These are phyloP conservation scores for Astyanax mexicanus DNA, from an alignment of 2,797 vertebrate species.

Conservation along the genomic window DNA sequence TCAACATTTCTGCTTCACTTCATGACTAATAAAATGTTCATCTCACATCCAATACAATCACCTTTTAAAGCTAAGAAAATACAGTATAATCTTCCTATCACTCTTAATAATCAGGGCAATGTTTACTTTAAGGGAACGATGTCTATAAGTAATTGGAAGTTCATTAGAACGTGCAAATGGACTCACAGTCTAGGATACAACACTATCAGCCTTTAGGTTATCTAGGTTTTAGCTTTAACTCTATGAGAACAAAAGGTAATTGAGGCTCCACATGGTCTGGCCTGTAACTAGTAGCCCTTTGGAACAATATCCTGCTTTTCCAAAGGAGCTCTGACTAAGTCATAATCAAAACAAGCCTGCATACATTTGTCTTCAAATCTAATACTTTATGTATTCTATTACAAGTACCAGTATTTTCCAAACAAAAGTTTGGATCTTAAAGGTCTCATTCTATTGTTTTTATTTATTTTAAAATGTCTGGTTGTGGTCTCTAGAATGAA, in stretches of 20 bases:
- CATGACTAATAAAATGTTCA: slow-evolving; percentile 18
- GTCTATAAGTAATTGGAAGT: slow-evolving; percentile 32
- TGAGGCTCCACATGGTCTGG: slow-evolving; percentile 6
- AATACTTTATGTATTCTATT: not conserved
- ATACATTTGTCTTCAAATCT: not conserved
- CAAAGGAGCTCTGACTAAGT: not conserved
- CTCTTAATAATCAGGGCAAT: slow-evolving; percentile 28
- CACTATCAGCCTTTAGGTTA: slow-evolving; percentile 39
- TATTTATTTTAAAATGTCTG: too few relatives aligned
- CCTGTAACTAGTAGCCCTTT: not conserved
- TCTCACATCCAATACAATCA: slow-evolving; percentile 23
- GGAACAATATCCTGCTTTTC: slow-evolving; percentile 7
- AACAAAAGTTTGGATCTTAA: too few relatives aligned
- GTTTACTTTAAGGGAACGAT: slow-evolving; percentile 57
- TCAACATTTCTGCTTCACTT: not conserved
- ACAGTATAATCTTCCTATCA: slow-evolving; percentile 37
- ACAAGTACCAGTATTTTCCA: not conserved
- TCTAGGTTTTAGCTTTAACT: slow-evolving; percentile 20
- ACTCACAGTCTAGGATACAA: slow-evolving; percentile 39
- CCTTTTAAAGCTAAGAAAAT: slow-evolving; percentile 26
- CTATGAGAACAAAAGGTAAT: slow-evolving; percentile 28
- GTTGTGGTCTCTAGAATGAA: too few relatives aligned
- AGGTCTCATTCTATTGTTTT: too few relatives aligned
- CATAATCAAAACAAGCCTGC: not conserved
- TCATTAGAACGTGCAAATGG: slow-evolving; percentile 47